These are phyloP conservation scores for Metacarcinus magister DNA, from an alignment of 2,888 invertebrate genomes.

Conservation along the genomic window DNA sequence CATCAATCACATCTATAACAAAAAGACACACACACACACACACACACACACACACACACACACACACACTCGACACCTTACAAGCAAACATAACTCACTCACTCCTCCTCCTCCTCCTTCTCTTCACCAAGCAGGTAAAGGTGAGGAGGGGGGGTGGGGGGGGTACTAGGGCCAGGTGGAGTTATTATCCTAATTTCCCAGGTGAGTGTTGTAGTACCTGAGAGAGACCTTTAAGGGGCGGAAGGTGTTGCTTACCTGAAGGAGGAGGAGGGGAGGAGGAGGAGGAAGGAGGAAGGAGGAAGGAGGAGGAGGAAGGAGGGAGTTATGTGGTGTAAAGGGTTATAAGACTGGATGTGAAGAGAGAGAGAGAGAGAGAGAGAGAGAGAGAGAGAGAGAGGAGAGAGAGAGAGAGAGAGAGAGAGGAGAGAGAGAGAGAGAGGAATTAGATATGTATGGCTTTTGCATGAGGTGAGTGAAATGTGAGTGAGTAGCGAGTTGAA, in stretches of 20 bases:
- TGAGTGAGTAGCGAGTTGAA: too few relatives aligned
- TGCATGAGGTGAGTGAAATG: too few relatives aligned
- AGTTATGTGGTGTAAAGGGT: too few relatives aligned
- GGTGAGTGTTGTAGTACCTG: constrained; percentile 33
- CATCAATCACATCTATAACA: not conserved
- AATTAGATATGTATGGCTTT: too few relatives aligned
- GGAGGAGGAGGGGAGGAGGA: not conserved
- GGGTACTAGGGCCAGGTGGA: not conserved
- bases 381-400: constrained; percentile 2
- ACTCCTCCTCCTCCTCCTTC: not conserved
- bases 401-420: constrained; percentile 46
- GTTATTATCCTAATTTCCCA: constrained; percentile 39
- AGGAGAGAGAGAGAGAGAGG: too few relatives aligned
- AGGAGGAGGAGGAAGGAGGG: not conserved
- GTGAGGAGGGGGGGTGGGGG: not conserved
- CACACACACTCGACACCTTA: constrained; percentile 12
- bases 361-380: too few relatives aligned
- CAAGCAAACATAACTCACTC: not conserved
- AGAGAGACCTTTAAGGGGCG: not conserved
- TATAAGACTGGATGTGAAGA: too few relatives aligned
- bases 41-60: constrained; percentile 39
- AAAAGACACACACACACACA: constrained; percentile 30
- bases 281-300: not conserved
- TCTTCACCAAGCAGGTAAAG: not conserved
- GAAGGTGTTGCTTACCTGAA: constrained; percentile 2